Evolutionary conservation across 1,140 invertebrate species (phyloP).

Genomic region (Aporrectodea caliginosa): DNA sequence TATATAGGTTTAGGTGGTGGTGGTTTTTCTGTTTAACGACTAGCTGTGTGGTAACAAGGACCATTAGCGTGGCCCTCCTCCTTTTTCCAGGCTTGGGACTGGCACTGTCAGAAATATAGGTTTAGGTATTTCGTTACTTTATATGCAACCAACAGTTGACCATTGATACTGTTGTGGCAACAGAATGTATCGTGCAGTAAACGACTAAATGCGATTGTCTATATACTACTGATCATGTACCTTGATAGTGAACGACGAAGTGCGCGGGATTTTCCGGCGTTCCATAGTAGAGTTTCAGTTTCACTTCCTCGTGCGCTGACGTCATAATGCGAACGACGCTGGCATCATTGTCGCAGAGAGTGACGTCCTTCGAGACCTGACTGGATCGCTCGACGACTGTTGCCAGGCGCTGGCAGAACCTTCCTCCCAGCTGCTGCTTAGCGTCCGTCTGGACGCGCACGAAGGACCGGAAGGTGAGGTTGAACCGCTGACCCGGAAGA

Average conservation of each 20-base stretch:
- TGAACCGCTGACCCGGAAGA: conserved; percentile 15
- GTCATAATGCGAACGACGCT: conserved; percentile 1
- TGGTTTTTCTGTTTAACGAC: too few species aligned
- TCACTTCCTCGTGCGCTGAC: not conserved
- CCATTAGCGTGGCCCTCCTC: too few species aligned
- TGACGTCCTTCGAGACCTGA: conserved; percentile 25
- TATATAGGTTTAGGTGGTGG: too few species aligned
- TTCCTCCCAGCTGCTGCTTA: not conserved
- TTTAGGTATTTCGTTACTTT: too few species aligned
- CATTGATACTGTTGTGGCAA: too few species aligned
- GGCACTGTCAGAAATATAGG: too few species aligned
- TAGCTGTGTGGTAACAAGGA: too few species aligned
- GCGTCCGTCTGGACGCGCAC: not conserved
- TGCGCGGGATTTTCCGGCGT: conserved; percentile 7
- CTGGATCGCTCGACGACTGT: not conserved
- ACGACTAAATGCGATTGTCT: too few species aligned
- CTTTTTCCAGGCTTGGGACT: too few species aligned
- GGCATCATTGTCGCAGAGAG: conserved; percentile 1
- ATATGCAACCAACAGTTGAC: too few species aligned
- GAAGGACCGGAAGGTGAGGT: conserved; percentile 6
- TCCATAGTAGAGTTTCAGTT: conserved; percentile 11
- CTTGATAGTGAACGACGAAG: conserved; percentile 6
- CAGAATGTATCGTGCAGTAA: too few species aligned
- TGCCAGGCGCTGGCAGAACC: conserved; percentile 18
- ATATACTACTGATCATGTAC: not conserved